Evolutionary conservation across 1,140 invertebrate species (phyloP).

Genomic region (Drosophila equinoxialis): DNA sequence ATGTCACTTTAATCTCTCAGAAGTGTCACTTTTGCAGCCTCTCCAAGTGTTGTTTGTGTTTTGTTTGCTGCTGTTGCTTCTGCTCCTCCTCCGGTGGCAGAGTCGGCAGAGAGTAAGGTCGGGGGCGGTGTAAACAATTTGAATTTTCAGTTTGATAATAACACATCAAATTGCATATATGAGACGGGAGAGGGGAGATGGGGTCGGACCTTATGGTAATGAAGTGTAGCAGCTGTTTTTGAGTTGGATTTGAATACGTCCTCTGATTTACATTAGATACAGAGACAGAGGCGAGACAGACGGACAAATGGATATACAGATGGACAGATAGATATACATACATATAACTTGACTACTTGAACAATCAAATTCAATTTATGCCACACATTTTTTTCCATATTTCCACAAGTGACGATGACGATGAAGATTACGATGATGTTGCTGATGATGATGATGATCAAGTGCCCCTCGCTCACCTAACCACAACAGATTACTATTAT

Average conservation of each 20-base stretch:
- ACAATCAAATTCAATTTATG: constrained; percentile 80
- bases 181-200: constrained; percentile 17
- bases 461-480: constrained; percentile 54
- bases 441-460: constrained; percentile 63
- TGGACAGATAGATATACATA: constrained; percentile 27
- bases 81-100: constrained; percentile 18
- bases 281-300: constrained; percentile 28
- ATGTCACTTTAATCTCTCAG: constrained; percentile 80
- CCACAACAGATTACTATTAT: neutral
- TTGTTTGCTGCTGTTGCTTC: constrained; percentile 32
- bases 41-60: constrained; percentile 70
- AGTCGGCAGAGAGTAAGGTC: neutral
- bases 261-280: constrained; percentile 72
- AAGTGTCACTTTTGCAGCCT: constrained; percentile 80
- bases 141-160: constrained; percentile 81
- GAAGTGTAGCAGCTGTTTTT: constrained; percentile 78
- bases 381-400: constrained; percentile 66
- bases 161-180: constrained; percentile 73
- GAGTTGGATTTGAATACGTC: constrained; percentile 70
- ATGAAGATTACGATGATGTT: constrained; percentile 8
- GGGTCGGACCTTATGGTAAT: constrained; percentile 71
- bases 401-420: constrained; percentile 59
- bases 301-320: constrained; percentile 49
- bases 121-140: constrained; percentile 65
- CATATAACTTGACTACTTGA: constrained; percentile 63